Conservation (phyloP, 23 tunicate species). For the Phallusia fumigata region DNA sequence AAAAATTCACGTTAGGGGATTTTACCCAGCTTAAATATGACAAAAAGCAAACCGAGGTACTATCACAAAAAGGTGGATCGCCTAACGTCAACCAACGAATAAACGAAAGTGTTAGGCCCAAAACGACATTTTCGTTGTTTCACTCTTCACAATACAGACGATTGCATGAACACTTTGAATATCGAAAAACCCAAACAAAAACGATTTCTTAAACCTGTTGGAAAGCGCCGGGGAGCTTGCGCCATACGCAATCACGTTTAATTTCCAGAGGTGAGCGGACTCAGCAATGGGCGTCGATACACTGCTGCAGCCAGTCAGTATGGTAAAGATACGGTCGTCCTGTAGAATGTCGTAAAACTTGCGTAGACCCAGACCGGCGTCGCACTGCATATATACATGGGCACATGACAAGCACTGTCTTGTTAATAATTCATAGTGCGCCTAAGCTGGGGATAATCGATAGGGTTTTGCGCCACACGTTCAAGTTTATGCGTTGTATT, state of each 20-base stretch:
- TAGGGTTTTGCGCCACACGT: neutral
- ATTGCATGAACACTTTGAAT: too few species aligned
- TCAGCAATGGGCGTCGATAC: constrained; percentile 50
- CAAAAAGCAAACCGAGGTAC: too few species aligned
- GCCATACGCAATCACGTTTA: constrained; percentile 39
- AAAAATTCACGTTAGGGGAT: too few species aligned
- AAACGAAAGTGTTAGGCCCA: too few species aligned
- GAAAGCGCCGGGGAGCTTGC: constrained; percentile 44
- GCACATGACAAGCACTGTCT: neutral
- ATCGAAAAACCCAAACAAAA: too few species aligned
- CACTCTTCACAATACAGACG: too few species aligned
- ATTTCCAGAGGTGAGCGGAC: constrained; percentile 36
- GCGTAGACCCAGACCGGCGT: constrained; percentile 31
- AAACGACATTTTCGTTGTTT: too few species aligned
- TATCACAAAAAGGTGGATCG: too few species aligned
- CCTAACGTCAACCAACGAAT: too few species aligned
- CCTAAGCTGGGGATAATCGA: neutral
- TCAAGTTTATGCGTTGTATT: neutral
- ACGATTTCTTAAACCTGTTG: constrained; percentile 12
- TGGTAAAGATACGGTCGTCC: constrained; percentile 24
- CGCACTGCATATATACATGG: constrained; percentile 19
- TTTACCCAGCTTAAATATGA: too few species aligned
- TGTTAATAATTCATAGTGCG: neutral
- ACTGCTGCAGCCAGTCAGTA: constrained; percentile 49
- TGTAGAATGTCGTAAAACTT: constrained; percentile 30